Evolutionary conservation across 2,797 vertebrate species (phyloP), one percentile per base, ranked within the genome.

Genomic region (Ibycter americanus): DNA sequence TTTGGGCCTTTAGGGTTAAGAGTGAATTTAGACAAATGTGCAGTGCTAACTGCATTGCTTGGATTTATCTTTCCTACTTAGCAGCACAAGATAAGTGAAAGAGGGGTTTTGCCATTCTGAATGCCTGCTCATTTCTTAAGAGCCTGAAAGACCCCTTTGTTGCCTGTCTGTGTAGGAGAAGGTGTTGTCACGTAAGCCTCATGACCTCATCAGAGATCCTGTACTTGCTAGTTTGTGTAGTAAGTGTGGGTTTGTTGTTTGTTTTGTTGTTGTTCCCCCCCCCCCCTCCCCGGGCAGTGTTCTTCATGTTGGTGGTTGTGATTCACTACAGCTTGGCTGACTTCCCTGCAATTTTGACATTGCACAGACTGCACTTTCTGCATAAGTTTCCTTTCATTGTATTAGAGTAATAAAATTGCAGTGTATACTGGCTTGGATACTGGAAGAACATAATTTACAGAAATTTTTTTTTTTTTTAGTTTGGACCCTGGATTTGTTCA

Each of bases 281-380:
- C 12, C 38, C 38, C 38, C 38, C 27, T 21, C 36, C 20, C 62
- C 25, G 58, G 32, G 29, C 46, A 21, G 46, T 4, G 22, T 58
- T 83, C 18, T n/a, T 67, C 20, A 5, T 22, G 7, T 58, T 22
- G 70, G 15, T 31, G 8, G 19, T 22, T 54, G 74, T 63, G 65
- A 54, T 71, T 87, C 51, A 4, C 51, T 40, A 15, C 40, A 40
- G 76, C 77, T 55, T 29, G 42, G 14, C 54, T 32, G 81, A 26
- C 66, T 88, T 31, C 49, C 58, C 38, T 87, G 78, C 59, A 34
- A 1, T 19, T 36, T 12, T 49, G 52, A 3, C 56, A 59, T 68
- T 4, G 1, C 56, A 10, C 49, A 63, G 31, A 4, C 40, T 44
- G 0, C 6, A 0, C 18, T 47, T 56, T 17, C 62, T 55, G 8